Evolutionary conservation across 2,888 invertebrate genomes (phyloP), one percentile per base, ranked within the genome.

Genomic region (Tiphia femorata): DNA sequence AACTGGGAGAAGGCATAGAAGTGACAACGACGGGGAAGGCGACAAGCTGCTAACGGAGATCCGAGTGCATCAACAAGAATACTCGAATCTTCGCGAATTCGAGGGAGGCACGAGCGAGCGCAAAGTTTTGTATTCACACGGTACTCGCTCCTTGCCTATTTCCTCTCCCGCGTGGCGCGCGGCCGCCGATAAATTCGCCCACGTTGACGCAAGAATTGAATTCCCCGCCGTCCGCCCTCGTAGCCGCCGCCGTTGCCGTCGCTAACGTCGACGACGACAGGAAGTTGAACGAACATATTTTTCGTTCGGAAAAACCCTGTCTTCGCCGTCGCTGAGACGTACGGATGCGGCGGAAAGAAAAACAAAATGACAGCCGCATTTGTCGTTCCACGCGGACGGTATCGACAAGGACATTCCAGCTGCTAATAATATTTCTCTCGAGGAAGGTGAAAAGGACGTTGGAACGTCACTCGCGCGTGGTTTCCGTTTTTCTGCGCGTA

Each of bases 121-220:
- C 47, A 52, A 57, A 72, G 64, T 74, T 70, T 73, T 57, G 71
- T 70, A 76, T 76, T 74, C 73, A 71, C 65, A 62, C 67, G 49
- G 46, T 59, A 42, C 17, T 50, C 46, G 63, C 57, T 19, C 10
- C 33, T 19, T 19, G 4, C 38, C 7, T 14, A 4, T 10, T 5
- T 19, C 37, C n/a, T 21, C 33, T 27, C 17, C 27, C 23, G 3
- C 46, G 33, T 20, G 12, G 46, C 53, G 55, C 62, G 41, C 44
- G 66, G n/a, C n/a, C n/a, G n/a, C n/a, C 75, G 71, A 80, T 79
- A 79, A 80, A 80, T 81, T 78, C 75, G 70, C 66, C 20, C 17
- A 17, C 30, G 29, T 44, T 44, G 43, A 76, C 74, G 70, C 63
- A 76, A 64, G 76, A 78, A 81, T 79, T 79, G 77, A 80, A 80